Base-by-base conservation (phyloP, 2,113 vertebrate genomes). In the Nyctereutes procyonoides region DNA sequence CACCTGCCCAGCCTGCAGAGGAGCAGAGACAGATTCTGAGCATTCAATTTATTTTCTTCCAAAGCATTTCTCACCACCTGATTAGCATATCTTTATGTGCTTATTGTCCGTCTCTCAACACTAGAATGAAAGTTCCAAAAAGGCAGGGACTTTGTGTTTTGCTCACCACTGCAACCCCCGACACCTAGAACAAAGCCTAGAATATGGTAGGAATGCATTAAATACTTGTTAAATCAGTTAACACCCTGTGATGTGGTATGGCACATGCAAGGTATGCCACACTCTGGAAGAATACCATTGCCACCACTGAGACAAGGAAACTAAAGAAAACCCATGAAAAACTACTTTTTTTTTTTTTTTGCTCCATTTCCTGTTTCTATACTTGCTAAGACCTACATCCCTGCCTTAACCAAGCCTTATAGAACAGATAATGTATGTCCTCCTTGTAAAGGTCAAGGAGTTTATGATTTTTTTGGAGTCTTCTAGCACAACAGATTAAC, bases 31-130 rank as follows among this genome's bases (percentile, higher is more conserved):
- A 77, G 89, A 67, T 76, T 93, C 92, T 55, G 48, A n/a, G 53
- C 83, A 83, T 74, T 92, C 62, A 71, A 96, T 97, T 97, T 87
- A 24, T 67, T 95, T 98, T 94, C 71, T 63, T 88, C 51, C 92
- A 81, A 97, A 98, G 48, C 12, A 20, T 74, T 84, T 83, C 76
- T 67, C 35, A 80, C 76, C 55, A 90, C 48, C 48, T 77, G 76
- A 90, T 81, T 56, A 51, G 51, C 76, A 63, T 81, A 92, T 35
- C 73, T 74, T 20, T 63, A 32, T 3, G 35, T 56, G 58, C 30
- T 58, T 74, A 16, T 73, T 79, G 38, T 95, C 86, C 55, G 2
- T 76, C 63, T 81, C 79, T 89, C 35, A 74, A 4, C 4, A 28
- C n/a, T 91, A 56, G 92, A 90, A 96, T 38, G 73, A 90, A 92